Base-by-base conservation (phyloP, 2,797 vertebrate genomes). In the Brotula barbata region DNA sequence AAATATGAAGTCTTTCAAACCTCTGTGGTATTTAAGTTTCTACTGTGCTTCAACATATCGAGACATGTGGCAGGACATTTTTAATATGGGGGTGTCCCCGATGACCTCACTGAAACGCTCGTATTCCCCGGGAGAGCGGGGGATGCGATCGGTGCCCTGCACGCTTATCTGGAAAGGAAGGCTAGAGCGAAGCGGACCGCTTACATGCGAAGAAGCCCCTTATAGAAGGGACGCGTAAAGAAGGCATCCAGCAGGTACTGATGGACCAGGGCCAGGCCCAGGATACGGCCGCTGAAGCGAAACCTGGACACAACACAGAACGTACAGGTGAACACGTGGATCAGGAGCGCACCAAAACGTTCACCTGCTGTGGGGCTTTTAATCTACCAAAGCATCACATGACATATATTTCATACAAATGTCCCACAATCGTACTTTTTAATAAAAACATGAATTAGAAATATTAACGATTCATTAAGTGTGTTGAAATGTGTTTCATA, bases 191-290 rank as follows among this genome's bases (percentile, higher is more conserved):
- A 31, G 44, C n/a, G 8, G 25, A 28, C n/a, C 21, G 90, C 94
- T 93, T 69, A 99, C 96, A 98, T 99, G 89, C 96, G 93, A 44
- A 99, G 94, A 46, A 99, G 95, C 43, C 95, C 96, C 89, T 99
- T 99, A 86, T 99, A 99, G 87, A 99, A 99, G 2, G 96, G 96
- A 40, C 96, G 88, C 11, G 96, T 99, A 59, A 99, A 99, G 89
- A 99, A 99, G 75, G 96, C 96, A 82, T 99, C 96, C 80, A 99
- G 86, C 83, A 99, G 91, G 87, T 98, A 99, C 78, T 99, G 96
- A 85, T 99, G 96, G 77, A 98, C 96, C 10, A 99, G 91, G 43
- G 96, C 95, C 71, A 99, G 92, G 42, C 96, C 96, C 78, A 99
- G 91, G 80, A 99, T 98, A 47, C 96, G 93, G 25, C 96, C 96